Conservation (phyloP, 2,797 vertebrate species). For the Squalus acanthias region DNA sequence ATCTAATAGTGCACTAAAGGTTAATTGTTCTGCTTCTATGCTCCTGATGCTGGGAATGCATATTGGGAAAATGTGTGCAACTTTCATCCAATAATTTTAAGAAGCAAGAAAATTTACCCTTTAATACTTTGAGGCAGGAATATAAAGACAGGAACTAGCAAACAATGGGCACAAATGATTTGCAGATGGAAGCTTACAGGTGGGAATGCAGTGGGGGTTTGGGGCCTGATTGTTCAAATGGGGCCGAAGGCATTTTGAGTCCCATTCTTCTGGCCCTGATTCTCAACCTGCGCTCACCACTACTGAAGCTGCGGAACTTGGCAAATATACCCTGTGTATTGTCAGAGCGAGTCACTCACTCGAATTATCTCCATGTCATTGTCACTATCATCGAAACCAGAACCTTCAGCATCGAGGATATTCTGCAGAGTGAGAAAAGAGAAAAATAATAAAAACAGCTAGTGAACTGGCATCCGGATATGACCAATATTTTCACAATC, state of each 20-base stretch:
- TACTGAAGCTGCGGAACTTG: not conserved
- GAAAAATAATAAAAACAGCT: conserved; percentile 33
- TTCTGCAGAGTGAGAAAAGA: conserved; percentile 53
- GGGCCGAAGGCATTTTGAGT: not conserved
- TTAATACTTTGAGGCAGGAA: not conserved
- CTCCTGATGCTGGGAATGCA: not conserved
- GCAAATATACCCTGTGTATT: not conserved
- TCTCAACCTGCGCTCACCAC: not conserved
- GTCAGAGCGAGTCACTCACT: conserved; percentile 50
- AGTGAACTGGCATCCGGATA: not conserved
- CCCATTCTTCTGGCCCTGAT: not conserved
- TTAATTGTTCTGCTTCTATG: not conserved
- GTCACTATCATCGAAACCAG: conserved; percentile 68
- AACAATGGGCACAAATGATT: not conserved
- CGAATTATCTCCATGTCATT: conserved; percentile 61
- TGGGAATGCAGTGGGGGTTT: not conserved
- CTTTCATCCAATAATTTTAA: not conserved
- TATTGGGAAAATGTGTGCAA: not conserved
- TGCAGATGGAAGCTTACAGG: not conserved
- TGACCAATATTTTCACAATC: not conserved
- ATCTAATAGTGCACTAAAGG: not conserved
- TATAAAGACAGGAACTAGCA: not conserved
- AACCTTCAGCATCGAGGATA: conserved; percentile 65
- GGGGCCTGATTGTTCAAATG: not conserved
- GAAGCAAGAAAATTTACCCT: not conserved